phyloP scores from a whole-genome alignment of 2,888 invertebrate species.

The Nephrotoma guestfalica region DNA sequence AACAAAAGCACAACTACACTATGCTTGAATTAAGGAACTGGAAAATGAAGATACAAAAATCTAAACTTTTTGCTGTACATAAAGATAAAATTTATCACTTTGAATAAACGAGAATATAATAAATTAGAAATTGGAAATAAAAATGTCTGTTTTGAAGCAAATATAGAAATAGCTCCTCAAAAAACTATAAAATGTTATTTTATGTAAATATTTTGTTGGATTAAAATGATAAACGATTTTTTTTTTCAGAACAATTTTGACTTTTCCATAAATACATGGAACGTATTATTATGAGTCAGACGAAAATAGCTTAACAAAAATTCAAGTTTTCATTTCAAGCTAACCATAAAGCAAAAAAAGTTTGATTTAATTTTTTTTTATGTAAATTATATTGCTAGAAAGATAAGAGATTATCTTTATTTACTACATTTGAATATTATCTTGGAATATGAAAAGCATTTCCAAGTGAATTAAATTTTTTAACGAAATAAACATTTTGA shows the following conservation, averaged over 20 bases:
- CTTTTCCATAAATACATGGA: neutral
- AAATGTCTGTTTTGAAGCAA: neutral
- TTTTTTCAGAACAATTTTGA: neutral
- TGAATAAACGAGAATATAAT: neutral
- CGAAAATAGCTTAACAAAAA: neutral
- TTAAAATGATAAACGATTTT: neutral
- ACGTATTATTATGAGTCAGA: too few relatives aligned
- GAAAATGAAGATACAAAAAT: neutral
- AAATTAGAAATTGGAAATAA: neutral
- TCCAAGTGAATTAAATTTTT: neutral
- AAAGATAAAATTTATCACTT: neutral
- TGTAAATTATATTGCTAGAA: neutral
- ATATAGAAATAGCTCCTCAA: neutral
- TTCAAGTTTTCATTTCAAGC: neutral
- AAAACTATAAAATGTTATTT: neutral
- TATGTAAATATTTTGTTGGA: neutral
- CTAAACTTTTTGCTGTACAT: neutral
- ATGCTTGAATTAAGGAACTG: neutral
- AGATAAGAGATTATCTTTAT: neutral
- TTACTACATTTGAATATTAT: neutral
- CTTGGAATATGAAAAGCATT: neutral
- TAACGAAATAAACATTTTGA: too few relatives aligned
- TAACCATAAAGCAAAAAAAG: neutral
- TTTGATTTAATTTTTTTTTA: neutral
- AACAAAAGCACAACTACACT: neutral